Evolutionary conservation across 2,113 vertebrate genomes (phyloP).

Genomic region (Engraulis encrasicolus): DNA sequence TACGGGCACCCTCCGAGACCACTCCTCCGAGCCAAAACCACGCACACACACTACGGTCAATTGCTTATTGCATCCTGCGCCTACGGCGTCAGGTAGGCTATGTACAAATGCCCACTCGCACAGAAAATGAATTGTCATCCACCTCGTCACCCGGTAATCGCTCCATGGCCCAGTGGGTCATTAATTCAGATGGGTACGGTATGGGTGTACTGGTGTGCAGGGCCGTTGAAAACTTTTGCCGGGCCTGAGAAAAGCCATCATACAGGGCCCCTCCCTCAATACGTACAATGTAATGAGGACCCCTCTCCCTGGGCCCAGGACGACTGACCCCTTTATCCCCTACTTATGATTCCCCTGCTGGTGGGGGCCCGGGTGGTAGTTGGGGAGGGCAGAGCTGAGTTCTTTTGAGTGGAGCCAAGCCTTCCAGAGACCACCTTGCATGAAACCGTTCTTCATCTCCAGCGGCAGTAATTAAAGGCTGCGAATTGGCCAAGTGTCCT

Average conservation of each 20-base stretch:
- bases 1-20: background rate
- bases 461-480: slow-evolving; percentile 53
- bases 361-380: too few species aligned
- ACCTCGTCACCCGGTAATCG: slow-evolving; percentile 43
- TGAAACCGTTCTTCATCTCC: slow-evolving; percentile 49
- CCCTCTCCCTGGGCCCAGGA: too few species aligned
- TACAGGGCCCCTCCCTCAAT: too few species aligned
- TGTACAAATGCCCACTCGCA: slow-evolving; percentile 16
- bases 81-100: background rate
- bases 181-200: slow-evolving; percentile 34
- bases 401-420: too few species aligned
- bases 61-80: slow-evolving; percentile 13
- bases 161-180: slow-evolving; percentile 46
- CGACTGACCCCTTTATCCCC: too few species aligned
- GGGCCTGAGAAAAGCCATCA: too few species aligned
- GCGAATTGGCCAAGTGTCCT: slow-evolving; percentile 44
- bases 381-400: too few species aligned
- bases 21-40: background rate
- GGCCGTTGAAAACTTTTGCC: too few species aligned
- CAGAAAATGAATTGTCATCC: slow-evolving; percentile 33
- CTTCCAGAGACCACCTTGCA: slow-evolving; percentile 36
- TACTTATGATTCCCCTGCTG: too few species aligned
- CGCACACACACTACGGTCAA: background rate
- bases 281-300: too few species aligned
- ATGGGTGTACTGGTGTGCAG: too few species aligned